Base-by-base conservation (phyloP, 2,113 vertebrate species). In the Pelmatolapia mariae region DNA sequence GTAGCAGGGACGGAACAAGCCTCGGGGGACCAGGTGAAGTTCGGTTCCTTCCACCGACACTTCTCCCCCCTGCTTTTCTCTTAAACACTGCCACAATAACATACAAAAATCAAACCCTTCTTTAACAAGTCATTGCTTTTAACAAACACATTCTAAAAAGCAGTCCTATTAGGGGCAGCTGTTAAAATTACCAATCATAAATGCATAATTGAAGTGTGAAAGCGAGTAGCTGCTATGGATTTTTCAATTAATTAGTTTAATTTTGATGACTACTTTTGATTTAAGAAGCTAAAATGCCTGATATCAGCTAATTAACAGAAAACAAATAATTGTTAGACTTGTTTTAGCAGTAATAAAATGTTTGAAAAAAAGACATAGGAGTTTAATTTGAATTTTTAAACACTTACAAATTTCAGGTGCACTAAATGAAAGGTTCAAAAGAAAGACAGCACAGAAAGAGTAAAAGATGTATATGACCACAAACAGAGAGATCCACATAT, bases 21-120 rank as follows among this genome's bases (percentile, higher is more conserved):
- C 92, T 82, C 73, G 29, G 81, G 90, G 89, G 47, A 89, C 81
- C 90, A 92, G 94, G 92, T 92, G 84, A 91, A 84, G 81, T 68
- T 81, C 7, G 3, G 26, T 8, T 5, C 86, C 79, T 85, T 54
- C 81, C 79, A 86, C 66, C 68, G 45, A 88, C 82, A 80, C 80
- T 80, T 57, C 61, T 86, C n/a, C 57, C 61, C 19, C 29, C 68
- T 85, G 54, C 50, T 86, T 31, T 52, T 52, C 63, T 88, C 31
- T 16, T 57, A 61, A 78, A 43, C 5, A 47, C 31, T 29, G 4
- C 13, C 24, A 47, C 19, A 52, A 66, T 47, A 31, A 80, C 22
- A 57, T 50, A 86, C 47, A n/a, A 40, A 22, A 16, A 24, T 18
- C 15, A 54, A 81, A 47, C 19, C 31, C 15, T 40, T 56, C 18